phyloP scores from a whole-genome alignment of 2,797 vertebrate species.

The Xerus rutilus region DNA sequence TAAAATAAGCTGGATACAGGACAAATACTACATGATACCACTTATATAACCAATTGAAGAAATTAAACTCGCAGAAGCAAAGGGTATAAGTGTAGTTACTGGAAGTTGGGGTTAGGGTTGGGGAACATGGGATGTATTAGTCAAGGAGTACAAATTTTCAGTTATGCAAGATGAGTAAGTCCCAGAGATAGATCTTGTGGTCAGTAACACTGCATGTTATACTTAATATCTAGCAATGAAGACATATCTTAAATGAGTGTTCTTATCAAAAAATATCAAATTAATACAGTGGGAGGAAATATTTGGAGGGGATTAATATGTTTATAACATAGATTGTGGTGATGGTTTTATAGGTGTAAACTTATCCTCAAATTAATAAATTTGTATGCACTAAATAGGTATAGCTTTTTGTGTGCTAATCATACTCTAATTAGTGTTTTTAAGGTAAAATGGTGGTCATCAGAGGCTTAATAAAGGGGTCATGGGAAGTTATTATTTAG shows the following conservation, averaged over 20 bases:
- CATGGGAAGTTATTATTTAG: background rate
- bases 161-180: background rate
- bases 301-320: background rate
- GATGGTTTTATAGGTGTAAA: background rate
- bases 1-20: background rate
- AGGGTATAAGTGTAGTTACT: background rate
- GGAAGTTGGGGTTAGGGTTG: background rate
- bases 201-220: background rate
- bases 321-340: background rate
- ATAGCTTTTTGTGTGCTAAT: background rate
- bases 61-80: background rate
- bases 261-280: background rate
- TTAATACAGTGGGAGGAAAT: background rate
- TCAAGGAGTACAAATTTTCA: background rate
- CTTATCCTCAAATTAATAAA: background rate
- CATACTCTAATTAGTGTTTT: background rate
- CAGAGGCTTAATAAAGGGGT: background rate
- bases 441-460: background rate
- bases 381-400: background rate
- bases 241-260: background rate
- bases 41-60: background rate
- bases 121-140: background rate
- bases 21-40: background rate
- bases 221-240: background rate
- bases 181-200: background rate